Conservation (phyloP, 2,797 vertebrate genomes). For the Dipus sagitta region DNA sequence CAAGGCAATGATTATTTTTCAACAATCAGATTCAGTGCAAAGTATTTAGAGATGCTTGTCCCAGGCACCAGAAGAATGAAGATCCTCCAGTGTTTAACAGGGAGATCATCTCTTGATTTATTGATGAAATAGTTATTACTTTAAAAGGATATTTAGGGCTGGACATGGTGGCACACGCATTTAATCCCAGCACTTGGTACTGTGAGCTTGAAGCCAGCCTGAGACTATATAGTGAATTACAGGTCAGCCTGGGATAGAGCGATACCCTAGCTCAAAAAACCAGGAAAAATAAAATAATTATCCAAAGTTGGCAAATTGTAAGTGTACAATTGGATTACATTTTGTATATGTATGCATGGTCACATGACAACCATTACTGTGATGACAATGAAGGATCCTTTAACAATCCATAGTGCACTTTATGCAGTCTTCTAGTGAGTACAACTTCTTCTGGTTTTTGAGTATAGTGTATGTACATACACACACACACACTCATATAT, state of each 20-base stretch:
- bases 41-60: not conserved
- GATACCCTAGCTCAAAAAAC: no score
- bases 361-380: not conserved
- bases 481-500: no score
- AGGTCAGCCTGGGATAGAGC: no score
- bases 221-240: no score
- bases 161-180: no score
- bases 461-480: not conserved
- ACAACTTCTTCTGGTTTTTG: not conserved
- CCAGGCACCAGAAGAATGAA: not conserved
- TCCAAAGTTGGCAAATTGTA: not conserved
- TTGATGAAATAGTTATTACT: not conserved
- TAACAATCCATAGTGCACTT: not conserved
- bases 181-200: no score
- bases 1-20: constrained; percentile 18
- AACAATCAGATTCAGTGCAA: constrained; percentile 2
- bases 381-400: constrained; percentile 3
- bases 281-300: not conserved
- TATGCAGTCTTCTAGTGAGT: not conserved
- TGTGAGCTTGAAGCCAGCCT: no score
- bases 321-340: not conserved
- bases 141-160: not conserved
- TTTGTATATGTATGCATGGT: not conserved
- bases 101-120: not conserved
- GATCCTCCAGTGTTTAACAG: not conserved